A percentile compares a stretch with the other conserved stretches of the same genome.
Evolutionary conservation across 2,888 invertebrate species (phyloP).

Genomic region (Brachypalpus laphriformis): DNA sequence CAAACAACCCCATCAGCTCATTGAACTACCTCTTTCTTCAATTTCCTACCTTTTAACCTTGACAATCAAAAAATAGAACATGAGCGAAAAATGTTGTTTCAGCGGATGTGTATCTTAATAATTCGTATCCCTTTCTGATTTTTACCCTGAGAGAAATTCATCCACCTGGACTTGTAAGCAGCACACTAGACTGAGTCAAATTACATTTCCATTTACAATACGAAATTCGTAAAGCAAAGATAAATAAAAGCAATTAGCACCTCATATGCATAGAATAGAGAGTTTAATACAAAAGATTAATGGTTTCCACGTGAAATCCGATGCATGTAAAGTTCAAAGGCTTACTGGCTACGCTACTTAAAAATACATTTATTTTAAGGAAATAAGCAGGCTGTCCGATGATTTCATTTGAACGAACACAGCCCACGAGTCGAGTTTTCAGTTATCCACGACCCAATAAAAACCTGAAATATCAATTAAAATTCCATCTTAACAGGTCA

Average conservation of each 20-base stretch:
- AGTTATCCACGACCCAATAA: constrained; percentile 17
- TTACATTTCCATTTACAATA: not conserved
- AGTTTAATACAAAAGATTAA: not conserved
- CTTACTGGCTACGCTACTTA: not conserved
- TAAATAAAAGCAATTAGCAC: constrained; percentile 17
- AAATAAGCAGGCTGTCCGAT: not conserved
- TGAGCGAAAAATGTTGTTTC: constrained; percentile 21
- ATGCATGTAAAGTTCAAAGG: constrained; percentile 1
- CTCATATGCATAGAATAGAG: not conserved
- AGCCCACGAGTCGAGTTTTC: not conserved
- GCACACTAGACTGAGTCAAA: not conserved
- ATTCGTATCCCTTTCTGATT: not conserved
- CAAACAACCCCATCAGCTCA: constrained; percentile 4
- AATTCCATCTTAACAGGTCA: constrained; percentile 57
- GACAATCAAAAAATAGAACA: constrained; percentile 17
- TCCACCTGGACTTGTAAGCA: not conserved
- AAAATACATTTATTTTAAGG: not conserved
- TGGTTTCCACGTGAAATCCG: not conserved
- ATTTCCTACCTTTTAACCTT: constrained; percentile 38
- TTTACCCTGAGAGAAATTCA: not conserved
- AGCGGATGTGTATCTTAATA: constrained; percentile 20
- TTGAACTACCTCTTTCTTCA: not conserved
- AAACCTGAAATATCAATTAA: constrained; percentile 54
- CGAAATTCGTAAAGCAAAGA: not conserved
- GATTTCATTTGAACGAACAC: constrained; percentile 7